These are phyloP conservation scores for Yponomeuta malinellus DNA, from an alignment of 2,888 invertebrate genomes.

Conservation along the genomic window DNA sequence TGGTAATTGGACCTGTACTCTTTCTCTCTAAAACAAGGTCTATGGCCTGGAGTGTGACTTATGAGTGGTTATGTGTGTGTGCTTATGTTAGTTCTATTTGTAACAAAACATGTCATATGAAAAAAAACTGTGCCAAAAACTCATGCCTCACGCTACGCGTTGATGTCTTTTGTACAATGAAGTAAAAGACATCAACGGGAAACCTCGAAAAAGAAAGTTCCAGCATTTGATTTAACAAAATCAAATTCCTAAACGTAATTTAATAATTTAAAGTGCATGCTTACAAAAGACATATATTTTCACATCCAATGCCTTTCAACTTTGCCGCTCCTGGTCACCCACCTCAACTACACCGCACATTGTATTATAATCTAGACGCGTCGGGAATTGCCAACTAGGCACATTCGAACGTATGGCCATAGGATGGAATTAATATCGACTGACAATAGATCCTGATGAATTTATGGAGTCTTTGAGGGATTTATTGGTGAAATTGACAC, in stretches of 20 bases:
- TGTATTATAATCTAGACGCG: constrained; percentile 66
- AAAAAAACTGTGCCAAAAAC: too few species aligned
- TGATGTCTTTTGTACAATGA: background rate
- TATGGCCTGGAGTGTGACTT: too few species aligned
- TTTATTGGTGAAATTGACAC: constrained; percentile 16
- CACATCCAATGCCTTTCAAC: constrained; percentile 20
- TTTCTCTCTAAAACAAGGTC: too few species aligned
- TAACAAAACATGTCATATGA: too few species aligned
- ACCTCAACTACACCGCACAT: constrained; percentile 39
- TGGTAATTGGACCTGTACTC: too few species aligned
- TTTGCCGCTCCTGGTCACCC: constrained; percentile 19
- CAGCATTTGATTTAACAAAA: background rate
- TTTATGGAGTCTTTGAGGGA: constrained; percentile 19
- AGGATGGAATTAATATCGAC: constrained; percentile 9
- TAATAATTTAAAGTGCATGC: background rate
- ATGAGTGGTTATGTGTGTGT: too few species aligned
- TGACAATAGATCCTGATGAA: constrained; percentile 20
- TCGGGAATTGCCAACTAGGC: constrained; percentile 47
- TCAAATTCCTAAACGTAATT: background rate
- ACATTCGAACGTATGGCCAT: constrained; percentile 7
- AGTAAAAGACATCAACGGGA: constrained; percentile 16
- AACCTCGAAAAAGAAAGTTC: background rate
- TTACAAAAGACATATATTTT: constrained; percentile 12
- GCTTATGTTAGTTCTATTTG: too few species aligned
- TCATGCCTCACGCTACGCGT: background rate